Conservation (phyloP, 2,888 invertebrate genomes). For the Hypolimnas misippus region DNA sequence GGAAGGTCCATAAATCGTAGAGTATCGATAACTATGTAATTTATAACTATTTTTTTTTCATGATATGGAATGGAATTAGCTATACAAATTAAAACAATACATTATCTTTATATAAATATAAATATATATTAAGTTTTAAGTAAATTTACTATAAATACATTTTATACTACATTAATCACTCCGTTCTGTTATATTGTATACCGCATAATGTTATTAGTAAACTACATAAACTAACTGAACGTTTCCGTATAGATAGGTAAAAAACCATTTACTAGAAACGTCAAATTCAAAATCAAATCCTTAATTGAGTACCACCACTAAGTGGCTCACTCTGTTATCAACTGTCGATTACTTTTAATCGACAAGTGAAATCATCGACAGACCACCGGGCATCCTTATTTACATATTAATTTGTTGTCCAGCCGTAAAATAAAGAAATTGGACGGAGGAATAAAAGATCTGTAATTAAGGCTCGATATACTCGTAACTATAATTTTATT, state of each 20-base stretch:
- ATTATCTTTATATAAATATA: background rate
- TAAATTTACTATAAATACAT: too few relatives aligned
- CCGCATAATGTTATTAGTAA: too few relatives aligned
- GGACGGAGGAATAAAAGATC: conserved; percentile 66
- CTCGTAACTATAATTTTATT: conserved; percentile 72
- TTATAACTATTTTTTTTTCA: background rate
- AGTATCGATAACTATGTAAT: conserved; percentile 26
- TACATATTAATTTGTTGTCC: conserved; percentile 81
- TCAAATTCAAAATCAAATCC: background rate
- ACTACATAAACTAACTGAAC: too few relatives aligned
- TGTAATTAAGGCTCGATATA: conserved; percentile 71
- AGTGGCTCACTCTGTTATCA: conserved; percentile 33
- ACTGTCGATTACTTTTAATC: conserved; percentile 48
- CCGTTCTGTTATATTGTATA: too few relatives aligned
- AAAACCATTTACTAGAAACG: background rate
- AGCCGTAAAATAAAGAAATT: conserved; percentile 82
- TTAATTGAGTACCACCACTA: conserved; percentile 23
- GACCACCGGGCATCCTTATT: conserved; percentile 78
- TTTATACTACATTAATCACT: too few relatives aligned
- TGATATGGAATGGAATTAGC: too few relatives aligned
- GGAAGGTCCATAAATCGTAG: conserved; percentile 30
- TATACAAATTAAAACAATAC: background rate
- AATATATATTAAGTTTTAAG: background rate
- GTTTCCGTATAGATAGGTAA: too few relatives aligned
- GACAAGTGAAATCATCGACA: conserved; percentile 51